Evolutionary conservation across 2,113 vertebrate genomes (phyloP).

Genomic region (Malurus alboscapulatus): DNA sequence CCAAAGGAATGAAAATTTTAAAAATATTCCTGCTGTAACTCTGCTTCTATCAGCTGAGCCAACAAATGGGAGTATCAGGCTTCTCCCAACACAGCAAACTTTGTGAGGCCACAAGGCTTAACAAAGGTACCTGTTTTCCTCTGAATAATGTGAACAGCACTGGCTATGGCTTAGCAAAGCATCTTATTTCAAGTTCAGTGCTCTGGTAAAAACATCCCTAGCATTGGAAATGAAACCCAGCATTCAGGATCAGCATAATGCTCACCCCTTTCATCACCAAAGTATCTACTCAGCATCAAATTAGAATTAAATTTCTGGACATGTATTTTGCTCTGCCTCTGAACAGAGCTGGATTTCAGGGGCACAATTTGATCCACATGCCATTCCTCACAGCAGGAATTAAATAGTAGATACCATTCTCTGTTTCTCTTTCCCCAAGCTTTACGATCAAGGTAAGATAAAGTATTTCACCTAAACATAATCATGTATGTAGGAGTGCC

Average conservation of each 20-base stretch:
- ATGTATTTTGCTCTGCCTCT: neutral
- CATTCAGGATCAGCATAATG: neutral
- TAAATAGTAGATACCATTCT: neutral
- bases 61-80: neutral
- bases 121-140: neutral
- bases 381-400: neutral
- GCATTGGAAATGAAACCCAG: neutral
- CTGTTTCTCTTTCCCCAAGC: neutral
- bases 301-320: neutral
- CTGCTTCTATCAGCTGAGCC: neutral
- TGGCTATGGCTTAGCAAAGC: neutral
- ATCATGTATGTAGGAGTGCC: constrained; percentile 83
- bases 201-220: neutral
- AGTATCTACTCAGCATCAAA: neutral
- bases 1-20: neutral
- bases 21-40: neutral
- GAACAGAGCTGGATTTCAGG: neutral
- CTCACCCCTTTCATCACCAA: neutral
- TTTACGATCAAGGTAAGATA: constrained; percentile 2
- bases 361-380: neutral
- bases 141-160: neutral
- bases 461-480: constrained; percentile 80
- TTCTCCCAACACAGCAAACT: neutral
- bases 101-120: neutral
- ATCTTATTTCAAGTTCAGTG: neutral